Evolutionary conservation across 2,888 invertebrate species (phyloP), one percentile per base, ranked within the genome.

Genomic region (Cryptus armator): DNA sequence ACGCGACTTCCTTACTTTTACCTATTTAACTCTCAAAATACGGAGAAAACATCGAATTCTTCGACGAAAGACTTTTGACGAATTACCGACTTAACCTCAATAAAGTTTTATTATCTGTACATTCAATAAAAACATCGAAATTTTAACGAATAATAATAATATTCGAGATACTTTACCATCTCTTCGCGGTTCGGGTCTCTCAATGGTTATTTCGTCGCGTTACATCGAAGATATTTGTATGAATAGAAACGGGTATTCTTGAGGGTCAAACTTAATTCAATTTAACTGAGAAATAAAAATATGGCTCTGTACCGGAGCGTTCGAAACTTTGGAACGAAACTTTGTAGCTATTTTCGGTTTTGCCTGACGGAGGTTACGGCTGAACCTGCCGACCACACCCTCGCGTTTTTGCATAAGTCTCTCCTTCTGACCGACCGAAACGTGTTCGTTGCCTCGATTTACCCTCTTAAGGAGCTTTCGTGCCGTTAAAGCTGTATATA

Each of bases 371-470:
- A 59, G 59, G 0, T 32, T 62, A 29, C 14, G 62, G 32, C 62
- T 24, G 62, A 32, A 62, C 14, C 62, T 62, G n/a, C 12, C 29
- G 62, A 62, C 62, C 62, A 62, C 62, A 32, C 62, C 62, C 62
- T 32, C 1, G 14, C 29, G 19, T 62, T 32, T 62, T 59, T 62
- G n/a, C 62, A 62, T 7, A 32, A 62, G 24, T 62, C 62, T 62
- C 29, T 32, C 14, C 32, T 48, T n/a, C n/a, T 12, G 12, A 32
- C 62, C 62, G 32, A 5, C 12, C 29, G 62, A 62, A 29, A 62
- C 62, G 62, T 62, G 62, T 29, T n/a, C n/a, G 62, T 62, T 29
- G 14, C 29, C 12, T 32, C 62, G 29, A 14, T 62, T 62, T 29
- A 62, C 62, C 62, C 32, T 32, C 62, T 62, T 62, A 62, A 62